Evolutionary conservation across 2,113 vertebrate species (phyloP), one percentile per base, ranked within the genome.

Genomic region (Dicrurus megarhynchus): DNA sequence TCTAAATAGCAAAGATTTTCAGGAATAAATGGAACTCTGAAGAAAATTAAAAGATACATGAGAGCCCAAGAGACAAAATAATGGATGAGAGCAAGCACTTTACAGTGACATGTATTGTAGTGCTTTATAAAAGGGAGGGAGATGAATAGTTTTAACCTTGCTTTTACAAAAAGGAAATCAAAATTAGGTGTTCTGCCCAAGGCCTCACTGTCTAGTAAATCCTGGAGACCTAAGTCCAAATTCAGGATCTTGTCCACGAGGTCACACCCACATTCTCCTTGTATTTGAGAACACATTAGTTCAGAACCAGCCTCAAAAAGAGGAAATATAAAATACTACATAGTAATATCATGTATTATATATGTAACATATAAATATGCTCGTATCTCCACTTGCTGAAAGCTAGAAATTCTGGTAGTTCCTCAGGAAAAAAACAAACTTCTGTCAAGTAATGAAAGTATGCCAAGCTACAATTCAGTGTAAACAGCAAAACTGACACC

Each of bases 61-160:
- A 61, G 44, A 57, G 24, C 19, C 26, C 15, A 56, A 55, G 32
- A 65, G 21, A 59, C 28, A 80, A 93, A 79, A 26, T 39, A 64
- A 44, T 26, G 49, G 44, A 4, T 1, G 5, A 56, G 19, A 87
- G 55, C 33, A 80, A 74, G 32, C 41, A 73, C 37, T 76, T 82
- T 10, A 83, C n/a, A 59, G n/a, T 33, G 23, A 64, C 0, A 0
- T 23, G 6, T 57, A 39, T 30, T 10, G 4, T 9, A 50, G 10
- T 46, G 44, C 42, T 93, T 77, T 27, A 57, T 12, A 50, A 70
- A 83, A 69, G 8, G 8, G 7, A 91, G 5, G 5, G 9, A 84
- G 28, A 81, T 10, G 37, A 87, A 73, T 35, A 50, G 8, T 64
- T 82, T 81, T 9, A 26, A 19, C 28, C 14, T 42, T 46, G 6